Conservation (phyloP, 2,888 invertebrate species). For the Limnephilus marmoratus region DNA sequence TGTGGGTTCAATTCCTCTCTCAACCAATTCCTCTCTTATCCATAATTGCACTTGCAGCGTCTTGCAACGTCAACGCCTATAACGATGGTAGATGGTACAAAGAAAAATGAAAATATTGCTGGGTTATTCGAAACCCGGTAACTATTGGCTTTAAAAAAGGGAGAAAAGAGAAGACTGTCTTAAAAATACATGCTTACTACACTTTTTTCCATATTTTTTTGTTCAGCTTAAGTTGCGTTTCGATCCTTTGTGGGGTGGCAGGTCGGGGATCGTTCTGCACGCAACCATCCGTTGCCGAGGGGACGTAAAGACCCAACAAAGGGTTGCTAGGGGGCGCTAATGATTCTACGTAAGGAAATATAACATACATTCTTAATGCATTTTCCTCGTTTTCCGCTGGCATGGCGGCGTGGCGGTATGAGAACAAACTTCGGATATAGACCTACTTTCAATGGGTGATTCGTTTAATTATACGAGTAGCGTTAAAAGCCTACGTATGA, state of each 20-base stretch:
- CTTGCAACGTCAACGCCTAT: no score
- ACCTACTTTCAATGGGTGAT: not conserved
- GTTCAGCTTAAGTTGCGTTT: no score
- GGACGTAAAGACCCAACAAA: constrained; percentile 11
- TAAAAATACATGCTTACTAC: no score
- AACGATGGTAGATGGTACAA: no score
- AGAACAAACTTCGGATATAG: not conserved
- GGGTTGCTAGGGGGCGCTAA: not conserved
- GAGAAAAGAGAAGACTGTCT: no score
- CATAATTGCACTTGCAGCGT: no score
- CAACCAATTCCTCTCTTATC: no score
- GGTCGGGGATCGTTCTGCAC: not conserved
- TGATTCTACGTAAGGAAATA: not conserved
- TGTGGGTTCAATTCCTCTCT: no score
- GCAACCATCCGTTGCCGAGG: constrained; percentile 8
- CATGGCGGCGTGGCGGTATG: not conserved
- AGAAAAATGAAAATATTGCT: no score
- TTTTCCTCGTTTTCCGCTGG: constrained; percentile 4
- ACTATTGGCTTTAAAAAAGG: no score
- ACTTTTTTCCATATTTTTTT: no score
- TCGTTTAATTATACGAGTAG: not conserved
- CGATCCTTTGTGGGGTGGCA: not conserved
- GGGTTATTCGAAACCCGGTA: no score
- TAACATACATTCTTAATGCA: not conserved
- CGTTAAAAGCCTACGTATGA: not conserved